These are phyloP conservation scores for Sussaba pulchella DNA, from an alignment of 2,888 invertebrate species.

Conservation along the genomic window DNA sequence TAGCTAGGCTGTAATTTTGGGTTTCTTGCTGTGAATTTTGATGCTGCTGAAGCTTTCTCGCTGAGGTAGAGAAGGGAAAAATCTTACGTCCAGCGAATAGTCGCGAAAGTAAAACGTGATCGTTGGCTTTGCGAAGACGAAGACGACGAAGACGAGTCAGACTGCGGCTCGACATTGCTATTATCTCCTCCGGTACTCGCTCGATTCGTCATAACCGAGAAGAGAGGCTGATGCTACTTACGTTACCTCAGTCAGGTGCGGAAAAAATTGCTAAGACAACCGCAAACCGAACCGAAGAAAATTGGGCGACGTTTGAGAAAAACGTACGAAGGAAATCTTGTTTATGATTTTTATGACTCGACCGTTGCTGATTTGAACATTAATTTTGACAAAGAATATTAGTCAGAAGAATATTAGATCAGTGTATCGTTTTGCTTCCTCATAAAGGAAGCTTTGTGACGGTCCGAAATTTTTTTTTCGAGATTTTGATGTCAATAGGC, in stretches of 20 bases:
- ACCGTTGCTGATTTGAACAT: neutral
- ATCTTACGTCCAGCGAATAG: conserved; percentile 35
- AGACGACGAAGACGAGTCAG: conserved; percentile 8
- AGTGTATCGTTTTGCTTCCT: neutral
- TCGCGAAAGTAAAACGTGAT: conserved; percentile 66
- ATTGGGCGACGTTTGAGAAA: conserved; percentile 47
- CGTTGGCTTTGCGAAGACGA: conserved; percentile 27
- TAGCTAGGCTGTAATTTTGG: conserved; percentile 54
- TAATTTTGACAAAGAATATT: neutral
- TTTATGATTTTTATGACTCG: conserved; percentile 14
- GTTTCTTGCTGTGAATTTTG: conserved; percentile 42
- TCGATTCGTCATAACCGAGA: conserved; percentile 65
- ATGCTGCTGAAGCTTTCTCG: conserved; percentile 34
- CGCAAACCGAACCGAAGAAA: conserved; percentile 55
- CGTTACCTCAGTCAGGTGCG: conserved; percentile 49
- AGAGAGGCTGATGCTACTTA: conserved; percentile 57
- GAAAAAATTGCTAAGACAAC: conserved; percentile 59
- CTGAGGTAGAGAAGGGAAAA: conserved; percentile 8
- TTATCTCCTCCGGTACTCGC: conserved; percentile 59
- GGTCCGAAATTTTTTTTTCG: too few species aligned
- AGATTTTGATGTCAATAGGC: too few species aligned
- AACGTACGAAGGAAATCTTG: conserved; percentile 15
- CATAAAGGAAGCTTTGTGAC: too few species aligned
- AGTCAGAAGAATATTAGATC: neutral
- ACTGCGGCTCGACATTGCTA: conserved; percentile 36